Conservation (phyloP, 2,888 invertebrate genomes). For the Mongoloraphidia duomilia region DNA sequence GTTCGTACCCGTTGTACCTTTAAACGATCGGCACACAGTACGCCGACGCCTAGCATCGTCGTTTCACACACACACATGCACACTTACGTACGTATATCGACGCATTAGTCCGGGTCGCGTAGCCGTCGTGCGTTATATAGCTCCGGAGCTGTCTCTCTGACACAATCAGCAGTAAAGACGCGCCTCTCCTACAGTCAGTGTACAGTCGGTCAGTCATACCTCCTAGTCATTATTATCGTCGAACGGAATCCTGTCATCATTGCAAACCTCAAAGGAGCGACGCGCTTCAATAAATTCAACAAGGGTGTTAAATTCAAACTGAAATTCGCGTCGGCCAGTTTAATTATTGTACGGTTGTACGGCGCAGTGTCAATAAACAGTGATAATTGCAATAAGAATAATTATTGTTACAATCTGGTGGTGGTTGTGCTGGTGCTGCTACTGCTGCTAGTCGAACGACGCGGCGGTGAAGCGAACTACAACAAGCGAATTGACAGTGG, state of each 20-base stretch:
- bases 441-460: not conserved
- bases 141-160: no score
- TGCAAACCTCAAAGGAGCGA: not conserved
- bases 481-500: no score
- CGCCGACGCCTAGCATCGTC: no score
- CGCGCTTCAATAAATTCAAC: not conserved
- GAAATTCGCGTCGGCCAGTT: not conserved
- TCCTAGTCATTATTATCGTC: not conserved
- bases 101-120: no score
- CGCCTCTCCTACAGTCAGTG: no score
- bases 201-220: no score
- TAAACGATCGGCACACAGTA: no score
- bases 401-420: not conserved
- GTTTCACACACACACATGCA: no score
- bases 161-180: no score
- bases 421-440: not conserved
- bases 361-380: not conserved
- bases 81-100: no score
- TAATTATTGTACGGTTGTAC: not conserved
- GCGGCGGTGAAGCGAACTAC: not conserved
- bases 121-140: no score
- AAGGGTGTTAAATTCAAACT: conserved; percentile 6
- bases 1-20: no score
- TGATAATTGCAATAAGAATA: not conserved
- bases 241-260: conserved; percentile 2